Conservation (phyloP, 2,797 vertebrate species). For the Bradypodion pumilum region DNA sequence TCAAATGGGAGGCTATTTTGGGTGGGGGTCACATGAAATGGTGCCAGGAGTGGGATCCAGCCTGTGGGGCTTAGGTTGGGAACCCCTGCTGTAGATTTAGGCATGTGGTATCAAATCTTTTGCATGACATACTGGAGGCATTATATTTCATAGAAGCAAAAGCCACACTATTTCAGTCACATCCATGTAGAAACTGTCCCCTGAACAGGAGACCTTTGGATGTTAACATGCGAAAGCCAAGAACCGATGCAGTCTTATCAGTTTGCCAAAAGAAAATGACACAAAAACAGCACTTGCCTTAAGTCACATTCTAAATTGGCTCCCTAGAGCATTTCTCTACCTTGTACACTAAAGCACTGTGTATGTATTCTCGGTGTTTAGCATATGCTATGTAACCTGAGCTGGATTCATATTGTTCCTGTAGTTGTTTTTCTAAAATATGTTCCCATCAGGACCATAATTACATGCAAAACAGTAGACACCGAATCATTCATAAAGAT, state of each 20-base stretch:
- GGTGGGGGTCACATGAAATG: no score
- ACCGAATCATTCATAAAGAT: constrained; percentile 76
- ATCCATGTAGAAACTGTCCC: constrained; percentile 66
- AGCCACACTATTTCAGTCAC: constrained; percentile 40
- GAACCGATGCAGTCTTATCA: constrained; percentile 75
- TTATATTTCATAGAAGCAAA: constrained; percentile 32
- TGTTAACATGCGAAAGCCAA: constrained; percentile 70
- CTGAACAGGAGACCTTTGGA: constrained; percentile 68
- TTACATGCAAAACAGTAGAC: constrained; percentile 87
- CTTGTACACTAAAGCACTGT: constrained; percentile 90
- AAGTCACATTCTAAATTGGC: constrained; percentile 95
- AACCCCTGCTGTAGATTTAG: no score
- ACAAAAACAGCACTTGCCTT: constrained; percentile 79
- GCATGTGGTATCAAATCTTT: not conserved
- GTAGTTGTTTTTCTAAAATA: constrained; percentile 81
- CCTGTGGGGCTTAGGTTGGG: no score
- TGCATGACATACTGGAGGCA: not conserved
- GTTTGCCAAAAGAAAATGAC: constrained; percentile 79
- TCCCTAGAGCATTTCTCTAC: constrained; percentile 89
- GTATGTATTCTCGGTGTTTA: constrained; percentile 88
- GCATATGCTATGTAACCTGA: constrained; percentile 91
- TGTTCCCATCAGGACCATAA: constrained; percentile 89
- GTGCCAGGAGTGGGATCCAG: no score
- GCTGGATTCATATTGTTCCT: constrained; percentile 78
- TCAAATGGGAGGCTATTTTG: no score